A percentile compares a stretch with the other conserved stretches of the same genome.
phyloP scores from a whole-genome alignment of 2,888 invertebrate species.

The Diarsia rubi region DNA sequence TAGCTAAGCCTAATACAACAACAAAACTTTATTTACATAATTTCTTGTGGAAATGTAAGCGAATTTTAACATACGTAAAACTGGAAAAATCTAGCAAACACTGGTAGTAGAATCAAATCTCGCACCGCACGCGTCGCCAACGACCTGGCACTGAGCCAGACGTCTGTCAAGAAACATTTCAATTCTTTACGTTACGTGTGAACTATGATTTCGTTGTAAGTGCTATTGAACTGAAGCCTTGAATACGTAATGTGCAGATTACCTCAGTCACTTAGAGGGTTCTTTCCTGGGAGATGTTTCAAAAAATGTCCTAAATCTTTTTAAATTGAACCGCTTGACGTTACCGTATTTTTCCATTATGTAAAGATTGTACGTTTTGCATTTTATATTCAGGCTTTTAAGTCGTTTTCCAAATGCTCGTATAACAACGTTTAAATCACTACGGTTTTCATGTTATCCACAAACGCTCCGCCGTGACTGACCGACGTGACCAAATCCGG shows the following conservation, averaged over 20 bases:
- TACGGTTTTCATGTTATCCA: not conserved
- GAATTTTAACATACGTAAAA: slow-evolving; percentile 38
- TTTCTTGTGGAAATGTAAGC: slow-evolving; percentile 26
- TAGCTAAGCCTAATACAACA: slow-evolving; percentile 1
- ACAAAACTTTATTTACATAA: slow-evolving; percentile 22
- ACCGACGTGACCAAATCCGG: slow-evolving; percentile 47
- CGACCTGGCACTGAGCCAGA: slow-evolving; percentile 72
- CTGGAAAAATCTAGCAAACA: slow-evolving; percentile 65
- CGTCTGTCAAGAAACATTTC: slow-evolving; percentile 71
- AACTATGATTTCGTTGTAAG: slow-evolving; percentile 52
- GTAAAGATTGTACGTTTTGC: not conserved
- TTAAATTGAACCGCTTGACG: slow-evolving; percentile 28
- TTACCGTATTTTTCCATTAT: slow-evolving; percentile 19
- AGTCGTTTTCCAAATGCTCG: not conserved
- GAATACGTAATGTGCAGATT: slow-evolving; percentile 41
- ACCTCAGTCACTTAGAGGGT: slow-evolving; percentile 22
- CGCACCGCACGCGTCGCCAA: slow-evolving; percentile 70
- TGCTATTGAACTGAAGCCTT: slow-evolving; percentile 45
- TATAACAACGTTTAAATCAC: not conserved
- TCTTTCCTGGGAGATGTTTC: slow-evolving; percentile 1
- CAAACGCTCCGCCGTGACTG: slow-evolving; percentile 4
- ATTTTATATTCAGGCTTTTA: slow-evolving; percentile 12
- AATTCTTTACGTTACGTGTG: slow-evolving; percentile 66
- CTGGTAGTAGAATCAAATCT: slow-evolving; percentile 69
- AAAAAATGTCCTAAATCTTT: slow-evolving; percentile 28